Base-by-base conservation (phyloP, 2,113 vertebrate species). In the Notarius quadriscutis region DNA sequence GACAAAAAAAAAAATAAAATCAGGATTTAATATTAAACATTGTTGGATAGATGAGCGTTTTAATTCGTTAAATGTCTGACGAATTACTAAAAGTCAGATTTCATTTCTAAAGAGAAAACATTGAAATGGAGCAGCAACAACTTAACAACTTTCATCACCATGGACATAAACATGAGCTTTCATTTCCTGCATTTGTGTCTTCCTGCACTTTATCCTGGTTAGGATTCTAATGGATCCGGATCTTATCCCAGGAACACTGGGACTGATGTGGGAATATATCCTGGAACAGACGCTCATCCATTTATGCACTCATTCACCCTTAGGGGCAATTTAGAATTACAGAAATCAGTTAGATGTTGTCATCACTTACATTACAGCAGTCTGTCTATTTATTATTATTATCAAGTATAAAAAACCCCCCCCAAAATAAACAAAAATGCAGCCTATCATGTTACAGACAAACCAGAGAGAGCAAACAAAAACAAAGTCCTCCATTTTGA, bases 91-190 rank as follows among this genome's bases (percentile, higher is more conserved):
- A 71, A 20, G 30, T 79, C 48, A 75, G 34, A 60, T 87, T 6
- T 62, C 4, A n/a, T 67, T 83, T 65, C n/a, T 27, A 74, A 67
- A n/a, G 20, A 83, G n/a, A 79, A 50, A 25, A 53, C n/a, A 9
- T 34, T 18, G 57, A 41, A 22, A 25, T 65, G 50, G 34, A 60
- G 51, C 27, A 50, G 78, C 20, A 41, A 4, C 41, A 41, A 41
- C 41, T 41, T 41, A 4, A 55, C 15, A 0, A 12, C 51, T 60
- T 89, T 89, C 86, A 90, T 87, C 72, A 88, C 84, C 84, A 84
- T 58, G 4, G 15, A 58, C 58, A 60, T 1, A 55, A 55, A 60
- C 6, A 11, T 11, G n/a, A 3, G 62, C 7, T n/a, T 63, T 63
- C 62, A 63, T 63, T 63, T 63, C 22, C 7, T 63, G 1, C 22